Conservation (phyloP, 1,140 invertebrate species). For the Radopholus similis region DNA sequence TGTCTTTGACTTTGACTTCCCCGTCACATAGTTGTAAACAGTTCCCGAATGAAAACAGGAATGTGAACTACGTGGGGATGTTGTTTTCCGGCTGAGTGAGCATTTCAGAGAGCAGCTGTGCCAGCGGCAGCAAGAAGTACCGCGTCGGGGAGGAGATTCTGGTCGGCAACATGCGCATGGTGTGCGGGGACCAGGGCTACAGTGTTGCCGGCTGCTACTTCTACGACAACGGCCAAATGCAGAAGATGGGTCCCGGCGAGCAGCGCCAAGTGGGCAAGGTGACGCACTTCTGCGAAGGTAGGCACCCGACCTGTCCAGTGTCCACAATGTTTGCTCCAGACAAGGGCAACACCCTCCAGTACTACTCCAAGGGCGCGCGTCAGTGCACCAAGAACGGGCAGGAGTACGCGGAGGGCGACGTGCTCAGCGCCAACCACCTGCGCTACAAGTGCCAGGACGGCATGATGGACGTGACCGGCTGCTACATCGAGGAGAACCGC, state of each 20-base stretch:
- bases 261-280: slow-evolving; percentile 34
- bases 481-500: slow-evolving; percentile 40
- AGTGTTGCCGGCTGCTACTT: slow-evolving; percentile 40
- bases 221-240: slow-evolving; percentile 15
- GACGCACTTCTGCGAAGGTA: slow-evolving; percentile 39
- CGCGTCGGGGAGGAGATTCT: slow-evolving; percentile 44
- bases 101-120: slow-evolving; percentile 28
- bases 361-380: slow-evolving; percentile 19
- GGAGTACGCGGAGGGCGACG: slow-evolving; percentile 47
- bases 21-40: background rate
- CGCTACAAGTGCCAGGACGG: slow-evolving; percentile 34
- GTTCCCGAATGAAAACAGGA: background rate
- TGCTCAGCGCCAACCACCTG: slow-evolving; percentile 44
- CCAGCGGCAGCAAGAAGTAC: slow-evolving; percentile 39
- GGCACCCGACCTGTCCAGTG: slow-evolving; percentile 5
- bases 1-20: no score
- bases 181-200: slow-evolving; percentile 37
- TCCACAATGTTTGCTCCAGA: background rate
- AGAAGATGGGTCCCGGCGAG: slow-evolving; percentile 27
- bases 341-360: slow-evolving; percentile 33
- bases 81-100: background rate
- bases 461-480: slow-evolving; percentile 22
- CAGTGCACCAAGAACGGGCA: slow-evolving; percentile 36
- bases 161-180: slow-evolving; percentile 35
- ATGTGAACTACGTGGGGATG: background rate